Percentiles rank a stretch among this genome's conserved stretches.
These are phyloP conservation scores for Druon quercuslanigerum DNA, from an alignment of 1,140 invertebrate genomes.

Conservation along the genomic window DNA sequence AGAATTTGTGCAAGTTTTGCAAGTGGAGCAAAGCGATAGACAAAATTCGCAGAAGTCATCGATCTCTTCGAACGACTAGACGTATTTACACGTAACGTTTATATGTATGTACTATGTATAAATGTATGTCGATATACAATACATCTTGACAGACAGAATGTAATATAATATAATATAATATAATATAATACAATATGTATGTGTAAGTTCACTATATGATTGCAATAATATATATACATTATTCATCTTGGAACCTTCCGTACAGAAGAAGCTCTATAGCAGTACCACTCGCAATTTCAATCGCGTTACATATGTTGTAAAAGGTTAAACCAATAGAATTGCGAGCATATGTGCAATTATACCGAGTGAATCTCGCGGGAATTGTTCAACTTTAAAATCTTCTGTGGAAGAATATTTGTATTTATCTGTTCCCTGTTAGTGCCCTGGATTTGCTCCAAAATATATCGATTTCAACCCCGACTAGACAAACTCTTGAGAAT, in stretches of 20 bases:
- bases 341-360: no score
- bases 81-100: not conserved
- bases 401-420: no score
- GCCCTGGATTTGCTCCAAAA: no score
- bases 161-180: not conserved
- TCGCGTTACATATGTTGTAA: no score
- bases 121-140: slow-evolving; percentile 1
- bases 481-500: no score
- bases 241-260: not conserved
- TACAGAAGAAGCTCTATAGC: no score
- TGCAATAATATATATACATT: not conserved
- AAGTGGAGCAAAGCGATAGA: slow-evolving; percentile 23
- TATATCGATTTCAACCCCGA: no score
- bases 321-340: no score
- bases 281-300: no score
- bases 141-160: slow-evolving; percentile 15
- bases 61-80: slow-evolving; percentile 32
- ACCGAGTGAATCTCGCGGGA: no score
- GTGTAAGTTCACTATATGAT: not conserved
- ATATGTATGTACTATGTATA: slow-evolving; percentile 8
- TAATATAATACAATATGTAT: not conserved
- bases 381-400: no score
- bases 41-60: slow-evolving; percentile 8
- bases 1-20: not conserved
- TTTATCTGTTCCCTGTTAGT: no score